Conservation (phyloP, 2,113 vertebrate genomes). For the Microtus ochrogaster region DNA sequence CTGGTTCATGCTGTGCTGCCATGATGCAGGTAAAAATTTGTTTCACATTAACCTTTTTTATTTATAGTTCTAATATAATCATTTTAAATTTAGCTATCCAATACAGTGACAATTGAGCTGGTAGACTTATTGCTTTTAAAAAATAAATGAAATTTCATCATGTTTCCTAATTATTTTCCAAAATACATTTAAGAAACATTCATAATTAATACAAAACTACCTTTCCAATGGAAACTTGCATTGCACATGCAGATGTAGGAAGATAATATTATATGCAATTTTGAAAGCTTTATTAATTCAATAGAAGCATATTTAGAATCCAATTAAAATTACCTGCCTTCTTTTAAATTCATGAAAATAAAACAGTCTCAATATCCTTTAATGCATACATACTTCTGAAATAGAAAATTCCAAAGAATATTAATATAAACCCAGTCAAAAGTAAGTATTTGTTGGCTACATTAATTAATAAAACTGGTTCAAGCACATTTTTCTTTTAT, state of each 20-base stretch:
- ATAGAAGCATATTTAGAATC: not conserved
- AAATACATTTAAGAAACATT: conserved; percentile 6
- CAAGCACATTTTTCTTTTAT: not conserved
- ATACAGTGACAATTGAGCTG: not conserved
- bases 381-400: not conserved
- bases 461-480: not conserved
- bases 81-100: not conserved
- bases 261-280: not conserved
- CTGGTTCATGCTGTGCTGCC: not conserved
- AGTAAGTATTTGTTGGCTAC: too few species aligned
- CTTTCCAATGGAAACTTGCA: not conserved
- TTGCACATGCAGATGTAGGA: not conserved
- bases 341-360: not conserved
- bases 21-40: not conserved
- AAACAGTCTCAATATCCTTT: not conserved
- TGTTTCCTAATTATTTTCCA: not conserved
- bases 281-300: conserved; percentile 6
- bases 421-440: not conserved
- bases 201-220: not conserved
- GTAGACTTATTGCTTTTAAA: not conserved
- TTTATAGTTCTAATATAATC: not conserved
- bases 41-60: not conserved
- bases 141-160: not conserved
- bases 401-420: not conserved
- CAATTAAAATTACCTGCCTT: not conserved